Evolutionary conservation across 2,888 invertebrate species (phyloP).

Genomic region (Scaptomyza tumidula): DNA sequence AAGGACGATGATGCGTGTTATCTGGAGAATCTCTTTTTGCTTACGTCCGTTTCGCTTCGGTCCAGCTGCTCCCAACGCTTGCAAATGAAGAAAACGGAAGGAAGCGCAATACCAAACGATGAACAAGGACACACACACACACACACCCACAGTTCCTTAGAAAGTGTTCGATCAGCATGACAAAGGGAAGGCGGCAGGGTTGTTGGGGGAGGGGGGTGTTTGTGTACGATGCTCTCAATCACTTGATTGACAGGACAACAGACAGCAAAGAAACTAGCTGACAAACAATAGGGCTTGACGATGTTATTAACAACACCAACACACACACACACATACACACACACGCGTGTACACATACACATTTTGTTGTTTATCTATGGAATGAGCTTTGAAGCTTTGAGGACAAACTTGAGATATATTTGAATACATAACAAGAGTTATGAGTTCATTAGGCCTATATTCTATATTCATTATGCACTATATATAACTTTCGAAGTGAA

Average conservation of each 20-base stretch:
- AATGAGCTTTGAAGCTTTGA: background rate
- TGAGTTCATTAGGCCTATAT: too few relatives aligned
- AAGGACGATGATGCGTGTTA: slow-evolving; percentile 49
- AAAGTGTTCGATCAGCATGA: too few relatives aligned
- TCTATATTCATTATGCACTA: too few relatives aligned
- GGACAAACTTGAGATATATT: background rate
- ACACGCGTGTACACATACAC: slow-evolving; percentile 25
- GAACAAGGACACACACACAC: background rate
- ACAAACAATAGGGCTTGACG: slow-evolving; percentile 51
- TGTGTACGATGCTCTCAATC: slow-evolving; percentile 67
- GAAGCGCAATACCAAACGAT: slow-evolving; percentile 8
- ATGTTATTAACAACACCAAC: slow-evolving; percentile 52
- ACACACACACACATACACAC: slow-evolving; percentile 19
- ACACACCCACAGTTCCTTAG: background rate
- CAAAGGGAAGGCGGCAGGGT: background rate
- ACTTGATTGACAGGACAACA: slow-evolving; percentile 69
- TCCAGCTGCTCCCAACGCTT: slow-evolving; percentile 2
- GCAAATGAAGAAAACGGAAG: slow-evolving; percentile 51
- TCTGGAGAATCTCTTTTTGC: slow-evolving; percentile 28
- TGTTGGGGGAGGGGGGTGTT: background rate
- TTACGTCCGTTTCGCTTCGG: slow-evolving; percentile 2
- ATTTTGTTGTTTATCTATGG: slow-evolving; percentile 24
- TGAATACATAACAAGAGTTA: too few relatives aligned
- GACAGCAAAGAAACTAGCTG: slow-evolving; percentile 46
- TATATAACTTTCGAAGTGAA: too few relatives aligned